Conservation (phyloP, 1,140 invertebrate genomes). For the Drosophila punjabiensis region DNA sequence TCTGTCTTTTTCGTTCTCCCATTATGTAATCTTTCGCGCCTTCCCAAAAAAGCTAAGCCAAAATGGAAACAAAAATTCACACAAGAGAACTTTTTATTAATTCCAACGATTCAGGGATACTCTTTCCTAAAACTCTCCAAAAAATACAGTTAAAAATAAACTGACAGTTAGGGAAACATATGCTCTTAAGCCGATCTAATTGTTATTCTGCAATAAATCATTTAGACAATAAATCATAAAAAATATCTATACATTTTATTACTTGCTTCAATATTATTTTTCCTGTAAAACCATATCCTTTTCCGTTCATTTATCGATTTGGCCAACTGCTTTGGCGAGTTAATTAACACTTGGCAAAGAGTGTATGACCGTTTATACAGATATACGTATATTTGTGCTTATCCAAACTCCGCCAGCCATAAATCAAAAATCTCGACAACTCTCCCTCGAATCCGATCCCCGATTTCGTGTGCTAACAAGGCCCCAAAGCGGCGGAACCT, state of each 20-base stretch:
- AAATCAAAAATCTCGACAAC: conserved; percentile 75
- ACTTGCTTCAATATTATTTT: too few species aligned
- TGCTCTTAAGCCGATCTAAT: background rate
- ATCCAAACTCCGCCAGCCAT: conserved; percentile 57
- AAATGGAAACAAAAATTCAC: background rate
- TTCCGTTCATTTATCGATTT: background rate
- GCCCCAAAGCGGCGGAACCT: conserved; percentile 56
- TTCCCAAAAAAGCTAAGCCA: background rate
- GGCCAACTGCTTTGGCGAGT: conserved; percentile 15
- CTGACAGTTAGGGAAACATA: too few species aligned
- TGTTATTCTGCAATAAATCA: background rate
- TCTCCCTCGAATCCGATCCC: conserved; percentile 25
- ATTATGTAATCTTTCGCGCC: conserved; percentile 48
- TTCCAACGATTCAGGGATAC: background rate
- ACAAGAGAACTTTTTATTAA: background rate
- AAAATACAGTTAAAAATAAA: background rate
- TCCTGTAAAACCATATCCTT: background rate
- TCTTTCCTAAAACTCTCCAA: background rate
- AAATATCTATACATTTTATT: background rate
- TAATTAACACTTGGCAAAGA: conserved; percentile 39
- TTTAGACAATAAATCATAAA: background rate
- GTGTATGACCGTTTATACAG: conserved; percentile 22
- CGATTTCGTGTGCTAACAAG: conserved; percentile 79
- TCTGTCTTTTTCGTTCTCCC: conserved; percentile 10
- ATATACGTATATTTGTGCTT: conserved; percentile 27